Conservation (phyloP, 2,888 invertebrate genomes). For the Buathra laborator region DNA sequence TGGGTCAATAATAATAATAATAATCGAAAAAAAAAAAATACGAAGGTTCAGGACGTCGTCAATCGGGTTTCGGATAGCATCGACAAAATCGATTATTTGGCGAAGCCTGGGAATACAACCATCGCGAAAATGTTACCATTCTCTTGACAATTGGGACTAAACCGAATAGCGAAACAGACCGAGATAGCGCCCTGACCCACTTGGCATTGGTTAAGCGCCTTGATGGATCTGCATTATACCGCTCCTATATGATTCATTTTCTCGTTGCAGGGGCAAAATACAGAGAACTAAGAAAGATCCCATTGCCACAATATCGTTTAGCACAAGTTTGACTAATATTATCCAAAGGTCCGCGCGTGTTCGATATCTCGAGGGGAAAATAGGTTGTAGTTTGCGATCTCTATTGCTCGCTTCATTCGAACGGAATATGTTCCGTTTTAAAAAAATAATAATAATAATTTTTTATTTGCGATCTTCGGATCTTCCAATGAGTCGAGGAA, state of each 20-base stretch:
- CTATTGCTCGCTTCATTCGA: no score
- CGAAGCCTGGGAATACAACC: slow-evolving; percentile 3
- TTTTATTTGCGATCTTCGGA: no score
- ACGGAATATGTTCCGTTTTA: no score
- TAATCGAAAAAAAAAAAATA: neutral
- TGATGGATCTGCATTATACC: slow-evolving; percentile 55
- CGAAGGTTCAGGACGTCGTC: neutral
- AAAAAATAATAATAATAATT: no score
- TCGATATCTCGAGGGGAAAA: neutral
- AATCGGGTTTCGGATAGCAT: neutral
- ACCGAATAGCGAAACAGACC: slow-evolving; percentile 27
- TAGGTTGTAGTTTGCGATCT: neutral
- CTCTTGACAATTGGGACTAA: slow-evolving; percentile 52
- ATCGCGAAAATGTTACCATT: slow-evolving; percentile 36
- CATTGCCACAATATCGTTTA: slow-evolving; percentile 11
- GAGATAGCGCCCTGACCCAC: slow-evolving; percentile 73
- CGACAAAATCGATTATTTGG: neutral
- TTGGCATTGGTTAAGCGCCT: slow-evolving; percentile 71
- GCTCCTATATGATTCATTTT: slow-evolving; percentile 27
- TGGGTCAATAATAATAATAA: no score
- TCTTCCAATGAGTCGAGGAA: no score
- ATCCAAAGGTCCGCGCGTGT: neutral
- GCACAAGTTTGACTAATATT: slow-evolving; percentile 15
- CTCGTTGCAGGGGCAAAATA: neutral
- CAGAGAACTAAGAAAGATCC: slow-evolving; percentile 4